Conservation (phyloP, 2,113 vertebrate genomes). For the Prolemur simus region DNA sequence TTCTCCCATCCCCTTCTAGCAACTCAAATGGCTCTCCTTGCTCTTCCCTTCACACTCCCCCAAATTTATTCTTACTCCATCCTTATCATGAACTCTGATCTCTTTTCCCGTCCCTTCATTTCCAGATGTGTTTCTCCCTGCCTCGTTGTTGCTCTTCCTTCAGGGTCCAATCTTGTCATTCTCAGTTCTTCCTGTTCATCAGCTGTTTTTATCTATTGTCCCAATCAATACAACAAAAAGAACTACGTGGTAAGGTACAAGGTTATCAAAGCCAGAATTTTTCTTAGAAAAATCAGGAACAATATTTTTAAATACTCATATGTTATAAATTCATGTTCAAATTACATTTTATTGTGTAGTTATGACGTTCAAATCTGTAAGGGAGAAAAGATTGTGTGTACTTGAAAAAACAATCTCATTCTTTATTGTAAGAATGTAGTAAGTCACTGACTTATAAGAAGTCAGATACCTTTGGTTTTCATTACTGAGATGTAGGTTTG, state of each 20-base stretch:
- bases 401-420: constrained; percentile 2
- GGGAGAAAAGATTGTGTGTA: not conserved
- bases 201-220: not conserved
- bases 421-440: not conserved
- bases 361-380: not conserved
- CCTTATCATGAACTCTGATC: not conserved
- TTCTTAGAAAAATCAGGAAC: not conserved
- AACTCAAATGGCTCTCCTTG: accelerated
- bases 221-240: not conserved
- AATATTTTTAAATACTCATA: not conserved
- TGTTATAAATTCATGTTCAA: not conserved
- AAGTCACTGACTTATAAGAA: not conserved
- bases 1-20: not conserved
- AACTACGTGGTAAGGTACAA: not conserved
- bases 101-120: not conserved
- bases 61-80: not conserved
- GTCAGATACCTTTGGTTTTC: not conserved
- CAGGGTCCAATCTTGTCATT: not conserved
- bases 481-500: not conserved
- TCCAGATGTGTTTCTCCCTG: not conserved
- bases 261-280: not conserved
- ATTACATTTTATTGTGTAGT: not conserved
- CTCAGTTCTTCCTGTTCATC: not conserved
- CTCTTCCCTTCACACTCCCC: not conserved
- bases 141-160: not conserved